Conservation (phyloP, 2,888 invertebrate species). For the Carabus problematicus region DNA sequence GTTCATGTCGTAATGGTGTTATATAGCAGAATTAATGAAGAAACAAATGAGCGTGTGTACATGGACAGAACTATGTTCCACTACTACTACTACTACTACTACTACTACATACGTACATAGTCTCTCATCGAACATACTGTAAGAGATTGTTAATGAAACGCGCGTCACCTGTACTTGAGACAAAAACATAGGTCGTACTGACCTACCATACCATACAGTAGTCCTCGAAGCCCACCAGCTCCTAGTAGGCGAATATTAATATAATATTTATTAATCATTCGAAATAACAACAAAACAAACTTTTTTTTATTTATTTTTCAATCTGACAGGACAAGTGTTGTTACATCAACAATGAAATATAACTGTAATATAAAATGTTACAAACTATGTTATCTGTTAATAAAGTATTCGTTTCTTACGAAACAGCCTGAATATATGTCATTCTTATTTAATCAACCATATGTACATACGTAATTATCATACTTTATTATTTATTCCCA, state of each 20-base stretch:
- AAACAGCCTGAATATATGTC: constrained; percentile 32
- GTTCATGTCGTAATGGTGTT: constrained; percentile 36
- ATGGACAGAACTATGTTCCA: constrained; percentile 25
- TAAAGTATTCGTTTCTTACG: constrained; percentile 42
- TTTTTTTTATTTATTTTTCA: constrained; percentile 29
- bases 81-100: too few relatives aligned
- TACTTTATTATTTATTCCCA: too few relatives aligned
- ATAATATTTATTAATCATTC: constrained; percentile 35
- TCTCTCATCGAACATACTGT: too few relatives aligned
- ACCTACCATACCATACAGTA: background rate
- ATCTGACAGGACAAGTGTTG: constrained; percentile 12
- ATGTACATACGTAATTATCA: too few relatives aligned
- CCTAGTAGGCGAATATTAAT: constrained; percentile 35
- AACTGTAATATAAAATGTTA: constrained; percentile 42
- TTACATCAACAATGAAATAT: constrained; percentile 22
- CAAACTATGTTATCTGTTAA: constrained; percentile 42
- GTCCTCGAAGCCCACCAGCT: constrained; percentile 35
- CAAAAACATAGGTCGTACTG: background rate
- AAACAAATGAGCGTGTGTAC: constrained; percentile 19
- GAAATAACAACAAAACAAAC: constrained; percentile 28
- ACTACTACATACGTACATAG: too few relatives aligned
- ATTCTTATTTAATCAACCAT: constrained; percentile 12
- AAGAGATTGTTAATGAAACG: too few relatives aligned
- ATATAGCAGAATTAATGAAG: background rate
- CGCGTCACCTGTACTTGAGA: constrained; percentile 12